Evolutionary conservation across 2,797 vertebrate species (phyloP), one percentile per base, ranked within the genome.

Genomic region (Rhodeus uyekii): DNA sequence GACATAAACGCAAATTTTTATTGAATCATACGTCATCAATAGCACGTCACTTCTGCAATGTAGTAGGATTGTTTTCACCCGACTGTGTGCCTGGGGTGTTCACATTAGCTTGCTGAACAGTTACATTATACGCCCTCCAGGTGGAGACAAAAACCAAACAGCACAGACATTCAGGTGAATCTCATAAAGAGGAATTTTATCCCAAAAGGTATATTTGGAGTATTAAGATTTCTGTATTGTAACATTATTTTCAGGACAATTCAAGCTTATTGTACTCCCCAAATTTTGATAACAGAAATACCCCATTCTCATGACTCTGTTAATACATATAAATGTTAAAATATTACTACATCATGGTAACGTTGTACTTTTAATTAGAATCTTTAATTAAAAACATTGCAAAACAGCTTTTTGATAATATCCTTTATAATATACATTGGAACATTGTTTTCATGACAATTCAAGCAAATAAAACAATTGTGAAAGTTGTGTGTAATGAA

Each of bases 121-220:
- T 18, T 50, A 64, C 78, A 78, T 5, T 4, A 16, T 22, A 39
- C 53, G 34, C 78, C 80, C 83, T 83, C 67, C 76, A 85, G 79
- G 38, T 83, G 77, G 80, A 86, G 75, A 85, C 71, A 85, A 81
- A 81, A 18, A 55, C 18, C 19, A 2, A 7, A 36, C 22, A 12
- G 38, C 13, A n/a, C 24, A 69, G 24, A 58, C 13, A 64, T 32
- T 27, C 13, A 42, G 34, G 44, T 32, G 48, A 60, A 42, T 44
- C 16, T 64, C 61, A 36, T 5, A 8, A 24, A 24, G 68, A 22
- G 22, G 7, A 32, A 24, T 69, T 44, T 34, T 63, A 32, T 9
- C 13, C 5, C 2, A 4, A 32, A 63, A 9, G n/a, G n/a, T n/a
- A 63, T 12, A 46, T 18, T 46, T n/a, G 1, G 7, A 34, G 3